phyloP scores from a whole-genome alignment of 2,113 vertebrate genomes.

The Notiomystis cincta region DNA sequence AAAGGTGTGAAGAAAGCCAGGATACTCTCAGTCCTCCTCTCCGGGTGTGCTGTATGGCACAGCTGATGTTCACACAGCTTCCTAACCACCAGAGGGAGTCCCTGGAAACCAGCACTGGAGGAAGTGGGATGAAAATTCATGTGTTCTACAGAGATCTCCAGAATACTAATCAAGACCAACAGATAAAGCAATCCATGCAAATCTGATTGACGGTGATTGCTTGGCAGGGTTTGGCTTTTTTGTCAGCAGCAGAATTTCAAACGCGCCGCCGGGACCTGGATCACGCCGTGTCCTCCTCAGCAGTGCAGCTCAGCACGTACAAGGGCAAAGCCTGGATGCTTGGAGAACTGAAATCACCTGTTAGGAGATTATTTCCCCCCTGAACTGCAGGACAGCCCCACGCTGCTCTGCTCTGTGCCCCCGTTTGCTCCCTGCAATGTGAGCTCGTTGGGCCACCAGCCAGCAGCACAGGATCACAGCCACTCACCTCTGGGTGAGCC shows the following conservation, averaged over 20 bases:
- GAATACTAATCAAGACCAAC: conserved; percentile 12
- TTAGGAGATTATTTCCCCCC: background rate
- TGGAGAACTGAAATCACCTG: background rate
- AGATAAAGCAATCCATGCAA: conserved; percentile 17
- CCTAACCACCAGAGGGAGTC: conserved; percentile 2
- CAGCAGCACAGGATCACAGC: background rate
- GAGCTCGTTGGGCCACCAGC: background rate
- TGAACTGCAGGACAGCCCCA: background rate
- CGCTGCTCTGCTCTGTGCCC: background rate
- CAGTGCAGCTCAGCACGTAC: background rate
- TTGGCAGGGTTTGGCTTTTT: background rate
- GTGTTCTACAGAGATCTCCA: background rate
- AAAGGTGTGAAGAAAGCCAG: background rate
- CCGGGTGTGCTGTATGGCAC: fast-evolving
- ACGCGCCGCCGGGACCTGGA: background rate
- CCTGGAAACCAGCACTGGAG: background rate
- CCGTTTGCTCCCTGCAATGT: background rate
- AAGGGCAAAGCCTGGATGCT: background rate
- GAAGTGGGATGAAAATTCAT: background rate
- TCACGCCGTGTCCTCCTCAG: background rate
- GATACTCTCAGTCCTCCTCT: background rate
- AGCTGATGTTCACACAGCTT: fast-evolving
- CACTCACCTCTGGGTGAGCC: background rate
- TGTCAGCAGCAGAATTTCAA: background rate
- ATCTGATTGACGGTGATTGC: background rate